A percentile compares a stretch with the other conserved stretches of the same genome.
Conservation (phyloP, 2,888 invertebrate genomes). For the Lepidocyrtinus sp. region DNA sequence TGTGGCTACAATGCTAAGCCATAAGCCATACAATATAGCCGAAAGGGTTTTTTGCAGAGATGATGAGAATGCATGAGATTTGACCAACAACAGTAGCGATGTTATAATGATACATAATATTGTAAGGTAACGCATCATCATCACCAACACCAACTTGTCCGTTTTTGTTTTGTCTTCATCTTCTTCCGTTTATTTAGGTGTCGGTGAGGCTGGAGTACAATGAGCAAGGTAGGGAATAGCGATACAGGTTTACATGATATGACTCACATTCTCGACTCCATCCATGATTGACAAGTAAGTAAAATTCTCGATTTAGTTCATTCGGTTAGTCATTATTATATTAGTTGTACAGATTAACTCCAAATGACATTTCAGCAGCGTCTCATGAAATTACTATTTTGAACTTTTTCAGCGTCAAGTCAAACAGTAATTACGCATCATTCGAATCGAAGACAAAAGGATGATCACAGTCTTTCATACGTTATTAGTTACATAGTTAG, state of each 20-base stretch:
- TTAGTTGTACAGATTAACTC: too few species aligned
- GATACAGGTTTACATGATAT: neutral
- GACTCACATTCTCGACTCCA: neutral
- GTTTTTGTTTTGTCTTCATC: constrained; percentile 3
- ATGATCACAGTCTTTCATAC: neutral
- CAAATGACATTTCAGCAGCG: too few species aligned
- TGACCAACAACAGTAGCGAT: neutral
- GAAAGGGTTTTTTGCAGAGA: neutral
- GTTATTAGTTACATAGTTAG: too few species aligned
- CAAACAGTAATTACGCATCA: neutral
- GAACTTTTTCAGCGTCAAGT: too few species aligned
- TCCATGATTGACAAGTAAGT: constrained; percentile 9
- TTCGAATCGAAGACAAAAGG: neutral
- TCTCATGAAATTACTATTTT: too few species aligned
- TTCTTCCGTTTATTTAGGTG: constrained; percentile 30
- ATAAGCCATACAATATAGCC: neutral
- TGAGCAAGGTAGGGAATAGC: too few species aligned
- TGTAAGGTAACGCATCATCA: constrained; percentile 6
- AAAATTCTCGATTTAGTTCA: neutral
- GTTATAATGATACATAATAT: neutral
- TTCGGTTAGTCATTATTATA: neutral
- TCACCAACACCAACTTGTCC: constrained; percentile 26
- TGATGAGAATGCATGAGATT: neutral
- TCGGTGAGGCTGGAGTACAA: neutral
- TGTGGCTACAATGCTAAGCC: neutral